A percentile compares a stretch with the other conserved stretches of the same genome.
Conservation (phyloP, 2,113 vertebrate genomes). For the Microtus ochrogaster region DNA sequence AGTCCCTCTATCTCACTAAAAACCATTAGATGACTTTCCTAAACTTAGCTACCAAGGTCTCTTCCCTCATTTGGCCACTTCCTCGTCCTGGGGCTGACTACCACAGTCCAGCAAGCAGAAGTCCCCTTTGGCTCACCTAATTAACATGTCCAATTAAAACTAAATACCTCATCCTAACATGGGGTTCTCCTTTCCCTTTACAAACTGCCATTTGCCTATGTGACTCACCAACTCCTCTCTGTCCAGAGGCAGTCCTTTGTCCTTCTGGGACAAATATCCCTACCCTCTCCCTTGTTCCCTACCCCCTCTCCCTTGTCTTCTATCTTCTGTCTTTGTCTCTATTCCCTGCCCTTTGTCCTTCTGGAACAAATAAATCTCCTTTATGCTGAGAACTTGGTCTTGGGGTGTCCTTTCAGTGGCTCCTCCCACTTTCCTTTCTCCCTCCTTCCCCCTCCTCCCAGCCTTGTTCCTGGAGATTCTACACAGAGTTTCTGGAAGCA, state of each 20-base stretch:
- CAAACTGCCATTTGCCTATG: background rate
- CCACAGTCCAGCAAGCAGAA: background rate
- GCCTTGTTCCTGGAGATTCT: background rate
- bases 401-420: background rate
- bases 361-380: background rate
- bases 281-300: background rate
- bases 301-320: background rate
- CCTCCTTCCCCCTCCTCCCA: background rate
- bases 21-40: background rate
- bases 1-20: background rate
- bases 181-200: background rate
- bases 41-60: background rate
- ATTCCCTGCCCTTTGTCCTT: background rate
- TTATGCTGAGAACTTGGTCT: background rate
- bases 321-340: background rate
- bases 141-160: background rate
- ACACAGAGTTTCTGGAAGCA: constrained; percentile 2
- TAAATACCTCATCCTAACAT: background rate
- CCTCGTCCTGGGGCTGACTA: background rate
- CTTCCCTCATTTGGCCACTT: background rate
- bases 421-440: background rate
- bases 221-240: background rate
- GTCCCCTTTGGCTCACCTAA: background rate
- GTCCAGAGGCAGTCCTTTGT: background rate
- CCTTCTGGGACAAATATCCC: background rate